Conservation (phyloP, 2,113 vertebrate species). For the Rattus rattus region DNA sequence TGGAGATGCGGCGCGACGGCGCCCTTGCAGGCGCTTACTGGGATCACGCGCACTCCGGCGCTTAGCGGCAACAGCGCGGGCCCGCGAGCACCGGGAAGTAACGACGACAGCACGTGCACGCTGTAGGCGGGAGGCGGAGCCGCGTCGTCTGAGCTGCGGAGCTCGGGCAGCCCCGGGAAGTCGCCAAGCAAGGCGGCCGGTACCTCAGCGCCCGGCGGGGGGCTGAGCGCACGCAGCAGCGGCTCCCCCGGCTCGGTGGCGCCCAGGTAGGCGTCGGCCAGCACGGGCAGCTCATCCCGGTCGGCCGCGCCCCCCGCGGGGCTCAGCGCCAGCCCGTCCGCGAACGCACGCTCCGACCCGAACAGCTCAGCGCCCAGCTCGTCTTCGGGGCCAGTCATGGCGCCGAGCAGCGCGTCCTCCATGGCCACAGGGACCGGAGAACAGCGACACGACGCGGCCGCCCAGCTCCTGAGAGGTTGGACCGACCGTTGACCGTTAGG, state of each 20-base stretch:
- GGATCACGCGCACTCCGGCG: slow-evolving; percentile 74
- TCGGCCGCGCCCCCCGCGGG: neutral
- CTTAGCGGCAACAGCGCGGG: slow-evolving; percentile 23
- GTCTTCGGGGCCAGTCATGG: slow-evolving; percentile 38
- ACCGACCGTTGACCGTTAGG: neutral
- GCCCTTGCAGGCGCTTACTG: slow-evolving; percentile 73
- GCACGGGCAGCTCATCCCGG: slow-evolving; percentile 42
- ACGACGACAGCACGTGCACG: slow-evolving; percentile 74
- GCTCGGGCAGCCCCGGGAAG: slow-evolving; percentile 48
- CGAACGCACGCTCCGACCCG: neutral
- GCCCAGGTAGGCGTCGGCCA: slow-evolving; percentile 69
- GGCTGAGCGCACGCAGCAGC: slow-evolving; percentile 56
- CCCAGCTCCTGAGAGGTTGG: fast-evolving
- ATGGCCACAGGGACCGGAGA: neutral
- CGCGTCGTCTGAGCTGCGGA: slow-evolving; percentile 61
- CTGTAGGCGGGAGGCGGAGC: neutral
- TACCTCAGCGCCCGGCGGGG: slow-evolving; percentile 3
- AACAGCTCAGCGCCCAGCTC: slow-evolving; percentile 72
- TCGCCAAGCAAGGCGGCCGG: slow-evolving; percentile 58
- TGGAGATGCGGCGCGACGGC: neutral
- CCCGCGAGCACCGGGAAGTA: slow-evolving; percentile 61
- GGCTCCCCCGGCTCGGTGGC: slow-evolving; percentile 29
- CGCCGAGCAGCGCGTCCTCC: slow-evolving; percentile 16
- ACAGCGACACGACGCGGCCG: neutral
- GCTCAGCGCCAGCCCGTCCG: slow-evolving; percentile 46